These are phyloP conservation scores for Brienomyrus longianalis DNA, from an alignment of 2,113 vertebrate species.

Conservation along the genomic window DNA sequence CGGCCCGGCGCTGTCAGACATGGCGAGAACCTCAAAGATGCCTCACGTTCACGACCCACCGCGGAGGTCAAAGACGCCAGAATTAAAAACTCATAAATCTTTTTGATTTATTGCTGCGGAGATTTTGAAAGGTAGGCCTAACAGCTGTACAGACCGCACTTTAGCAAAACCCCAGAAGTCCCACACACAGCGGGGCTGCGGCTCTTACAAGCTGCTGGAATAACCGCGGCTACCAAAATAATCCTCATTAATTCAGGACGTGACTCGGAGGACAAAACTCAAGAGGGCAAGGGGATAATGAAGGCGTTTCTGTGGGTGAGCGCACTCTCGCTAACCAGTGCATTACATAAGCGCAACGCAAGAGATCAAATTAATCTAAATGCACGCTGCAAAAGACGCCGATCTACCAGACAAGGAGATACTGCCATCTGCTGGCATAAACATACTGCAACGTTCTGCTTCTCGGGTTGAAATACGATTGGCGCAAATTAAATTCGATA, in stretches of 20 bases:
- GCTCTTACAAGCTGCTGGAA: not conserved
- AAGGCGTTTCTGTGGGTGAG: slow-evolving; percentile 38
- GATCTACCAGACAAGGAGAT: slow-evolving; percentile 29
- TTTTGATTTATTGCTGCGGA: slow-evolving; percentile 3
- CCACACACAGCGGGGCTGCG: not conserved
- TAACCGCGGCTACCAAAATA: slow-evolving; percentile 43
- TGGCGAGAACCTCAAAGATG: not conserved
- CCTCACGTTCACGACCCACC: not conserved
- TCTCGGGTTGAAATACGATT: not conserved
- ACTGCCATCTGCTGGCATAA: slow-evolving; percentile 54
- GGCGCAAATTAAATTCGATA: not conserved
- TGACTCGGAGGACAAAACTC: slow-evolving; percentile 45
- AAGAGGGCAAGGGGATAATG: slow-evolving; percentile 42
- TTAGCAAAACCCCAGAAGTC: not conserved
- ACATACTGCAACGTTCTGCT: not conserved
- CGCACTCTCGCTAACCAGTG: slow-evolving; percentile 14
- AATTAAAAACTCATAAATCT: not conserved
- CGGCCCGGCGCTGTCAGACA: not conserved
- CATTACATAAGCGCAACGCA: slow-evolving; percentile 6
- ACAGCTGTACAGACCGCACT: not conserved
- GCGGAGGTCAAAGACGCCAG: not conserved
- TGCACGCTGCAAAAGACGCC: not conserved
- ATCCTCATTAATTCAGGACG: slow-evolving; percentile 54
- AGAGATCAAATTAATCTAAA: slow-evolving; percentile 23
- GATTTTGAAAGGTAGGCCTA: not conserved